Conservation (phyloP, 2,888 invertebrate species). For the Antitype chi region DNA sequence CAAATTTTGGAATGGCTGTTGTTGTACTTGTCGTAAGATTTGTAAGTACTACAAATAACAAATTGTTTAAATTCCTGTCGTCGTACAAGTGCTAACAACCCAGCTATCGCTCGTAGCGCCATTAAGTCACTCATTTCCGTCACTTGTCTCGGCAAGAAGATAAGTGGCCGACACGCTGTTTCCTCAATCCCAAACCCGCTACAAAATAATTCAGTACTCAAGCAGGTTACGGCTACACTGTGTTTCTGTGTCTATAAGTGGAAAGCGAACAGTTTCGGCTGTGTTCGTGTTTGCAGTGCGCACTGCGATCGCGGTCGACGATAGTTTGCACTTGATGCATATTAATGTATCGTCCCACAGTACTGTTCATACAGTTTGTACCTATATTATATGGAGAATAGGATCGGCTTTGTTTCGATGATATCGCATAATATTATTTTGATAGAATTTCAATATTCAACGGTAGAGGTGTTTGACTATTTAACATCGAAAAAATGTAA, state of each 20-base stretch:
- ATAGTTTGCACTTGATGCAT: constrained; percentile 82
- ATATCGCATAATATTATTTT: constrained; percentile 52
- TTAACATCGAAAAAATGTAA: constrained; percentile 10
- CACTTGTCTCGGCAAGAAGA: constrained; percentile 59
- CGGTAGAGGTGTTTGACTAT: constrained; percentile 27
- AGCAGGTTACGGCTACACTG: constrained; percentile 23
- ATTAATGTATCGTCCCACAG: constrained; percentile 76
- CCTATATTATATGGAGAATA: constrained; percentile 56
- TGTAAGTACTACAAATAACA: constrained; percentile 14
- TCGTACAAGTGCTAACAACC: constrained; percentile 50
- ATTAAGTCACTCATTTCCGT: constrained; percentile 64
- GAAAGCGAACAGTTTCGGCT: constrained; percentile 59
- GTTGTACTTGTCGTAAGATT: background rate
- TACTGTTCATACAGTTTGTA: constrained; percentile 63
- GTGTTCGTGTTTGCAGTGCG: constrained; percentile 70
- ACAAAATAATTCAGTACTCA: constrained; percentile 65
- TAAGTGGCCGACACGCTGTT: constrained; percentile 64
- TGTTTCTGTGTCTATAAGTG: constrained; percentile 49
- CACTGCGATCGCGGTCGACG: constrained; percentile 70
- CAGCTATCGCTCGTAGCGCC: constrained; percentile 44
- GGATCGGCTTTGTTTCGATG: constrained; percentile 51
- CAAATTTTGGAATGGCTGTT: background rate
- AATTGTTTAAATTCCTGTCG: constrained; percentile 33
- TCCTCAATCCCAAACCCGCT: constrained; percentile 61
- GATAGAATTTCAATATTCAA: constrained; percentile 56